A percentile compares a stretch with the other conserved stretches of the same genome.
phyloP scores from a whole-genome alignment of 2,797 vertebrate genomes.

The Toxotes lorentzi region DNA sequence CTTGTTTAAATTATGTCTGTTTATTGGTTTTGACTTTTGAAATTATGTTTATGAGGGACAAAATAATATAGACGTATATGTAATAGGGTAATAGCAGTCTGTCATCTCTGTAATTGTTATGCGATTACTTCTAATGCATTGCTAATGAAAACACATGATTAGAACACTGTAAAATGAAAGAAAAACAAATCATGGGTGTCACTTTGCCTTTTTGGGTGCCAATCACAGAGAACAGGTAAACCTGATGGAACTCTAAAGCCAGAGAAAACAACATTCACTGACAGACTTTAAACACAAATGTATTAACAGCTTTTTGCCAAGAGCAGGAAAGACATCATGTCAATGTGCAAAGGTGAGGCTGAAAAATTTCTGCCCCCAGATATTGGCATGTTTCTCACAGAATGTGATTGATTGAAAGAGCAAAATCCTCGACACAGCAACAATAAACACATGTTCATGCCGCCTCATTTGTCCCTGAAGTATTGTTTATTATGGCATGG shows the following conservation, averaged over 20 bases:
- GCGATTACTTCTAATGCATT: slow-evolving; percentile 66
- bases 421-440: not conserved
- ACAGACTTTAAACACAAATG: not conserved
- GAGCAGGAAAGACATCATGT: not conserved
- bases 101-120: slow-evolving; percentile 76
- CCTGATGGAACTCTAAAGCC: not conserved
- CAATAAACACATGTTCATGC: not conserved
- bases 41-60: slow-evolving; percentile 67
- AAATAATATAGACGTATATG: slow-evolving; percentile 73
- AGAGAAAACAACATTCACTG: not conserved
- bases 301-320: not conserved
- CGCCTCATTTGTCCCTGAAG: not conserved
- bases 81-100: slow-evolving; percentile 75
- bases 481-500: not conserved
- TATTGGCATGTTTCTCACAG: not conserved
- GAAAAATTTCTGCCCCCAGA: not conserved
- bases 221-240: slow-evolving; percentile 54
- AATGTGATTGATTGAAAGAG: slow-evolving; percentile 16
- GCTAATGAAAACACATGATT: slow-evolving; percentile 75
- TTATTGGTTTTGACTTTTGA: slow-evolving; percentile 79
- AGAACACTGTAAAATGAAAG: slow-evolving; percentile 56
- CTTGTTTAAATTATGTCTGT: slow-evolving; percentile 57
- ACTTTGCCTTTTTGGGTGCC: slow-evolving; percentile 46
- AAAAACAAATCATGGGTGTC: slow-evolving; percentile 69
- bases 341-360: slow-evolving; percentile 13